Conservation (phyloP, 37 sponge, comb jelly and placozoan species). For the Diacarnus erythraeanus region DNA sequence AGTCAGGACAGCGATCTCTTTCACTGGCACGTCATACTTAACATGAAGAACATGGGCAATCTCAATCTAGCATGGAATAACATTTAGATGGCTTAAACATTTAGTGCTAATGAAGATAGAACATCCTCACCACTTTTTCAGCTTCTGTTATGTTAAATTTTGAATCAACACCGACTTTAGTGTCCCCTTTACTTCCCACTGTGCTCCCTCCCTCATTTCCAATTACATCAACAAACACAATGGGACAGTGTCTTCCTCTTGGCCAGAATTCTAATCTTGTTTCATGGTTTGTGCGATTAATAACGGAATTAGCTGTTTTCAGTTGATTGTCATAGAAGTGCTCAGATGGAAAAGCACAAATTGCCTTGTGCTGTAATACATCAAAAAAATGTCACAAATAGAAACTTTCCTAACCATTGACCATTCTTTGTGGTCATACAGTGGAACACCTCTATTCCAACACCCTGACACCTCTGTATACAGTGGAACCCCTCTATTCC, state of each 20-base stretch:
- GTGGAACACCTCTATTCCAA: background rate
- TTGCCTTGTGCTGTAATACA: conserved; percentile 54
- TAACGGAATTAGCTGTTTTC: conserved; percentile 35
- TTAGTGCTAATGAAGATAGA: background rate
- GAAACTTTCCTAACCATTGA: too few relatives aligned
- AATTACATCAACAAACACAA: conserved; percentile 61
- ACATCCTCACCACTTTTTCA: conserved; percentile 49
- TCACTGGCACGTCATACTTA: background rate
- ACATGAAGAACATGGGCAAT: conserved; percentile 21
- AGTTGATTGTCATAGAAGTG: conserved; percentile 58
- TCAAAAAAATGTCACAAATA: background rate
- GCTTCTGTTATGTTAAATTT: conserved; percentile 70
- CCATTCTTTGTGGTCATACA: too few relatives aligned
- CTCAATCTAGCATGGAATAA: conserved; percentile 33
- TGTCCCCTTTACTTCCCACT: background rate
- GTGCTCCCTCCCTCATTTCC: conserved; percentile 40
- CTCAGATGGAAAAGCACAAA: conserved; percentile 63
- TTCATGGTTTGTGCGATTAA: conserved; percentile 9
- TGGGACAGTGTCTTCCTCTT: conserved; percentile 26
- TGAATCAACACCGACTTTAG: conserved; percentile 20
- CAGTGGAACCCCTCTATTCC: too few relatives aligned
- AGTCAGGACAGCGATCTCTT: conserved; percentile 54
- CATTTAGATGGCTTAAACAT: background rate
- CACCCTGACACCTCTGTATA: too few relatives aligned
- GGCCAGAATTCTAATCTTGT: conserved; percentile 40